Base-by-base conservation (phyloP, 2,888 invertebrate species). In the Callyntrura guangdongensis region DNA sequence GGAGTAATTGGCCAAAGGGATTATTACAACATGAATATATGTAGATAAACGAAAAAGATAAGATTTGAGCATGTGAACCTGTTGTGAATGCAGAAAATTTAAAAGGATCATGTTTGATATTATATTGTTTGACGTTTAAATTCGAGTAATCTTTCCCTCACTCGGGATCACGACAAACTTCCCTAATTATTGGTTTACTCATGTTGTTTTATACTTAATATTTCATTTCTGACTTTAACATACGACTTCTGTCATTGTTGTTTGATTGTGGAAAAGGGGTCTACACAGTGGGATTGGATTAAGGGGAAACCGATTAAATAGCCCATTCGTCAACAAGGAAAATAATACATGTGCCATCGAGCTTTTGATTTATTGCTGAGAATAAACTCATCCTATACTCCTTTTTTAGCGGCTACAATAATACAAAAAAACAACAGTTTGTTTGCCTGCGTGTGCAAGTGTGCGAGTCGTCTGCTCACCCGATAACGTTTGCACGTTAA, bases 311-410 rank as follows among this genome's bases (percentile, higher is more conserved):
- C n/a, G 74, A 74, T 85, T 67, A 72, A 72, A 88, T 64, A 56
- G 67, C 72, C 88, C 88, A 88, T 88, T 88, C 88, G 88, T 88
- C 88, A 88, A 88, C 82, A 74, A 56, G 45, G 82, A 82, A 82
- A 88, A 87, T 87, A 82, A 82, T 81, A 82, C 61, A 69, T 88
- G 67, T 88, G 88, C 82, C 25, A 25, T 67, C 20, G 56, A 59
- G 59, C 47, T 69, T 81, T 82, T 88, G 88, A 88, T 88, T 88
- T 88, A 88, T 88, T 88, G 67, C 72, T 45, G 0, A 6, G 56
- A 20, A 36, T 67, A 53, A 69, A 82, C 72, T 72, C 69, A 82
- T 82, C 88, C 82, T 56, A 69, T 53, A 36, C 6, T 69, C 47
- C 56, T 61, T 87, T 49, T 47, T 86, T 79, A 67, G 59, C 72